Base-by-base conservation (phyloP, 2,888 invertebrate species). In the Pecten maximus region DNA sequence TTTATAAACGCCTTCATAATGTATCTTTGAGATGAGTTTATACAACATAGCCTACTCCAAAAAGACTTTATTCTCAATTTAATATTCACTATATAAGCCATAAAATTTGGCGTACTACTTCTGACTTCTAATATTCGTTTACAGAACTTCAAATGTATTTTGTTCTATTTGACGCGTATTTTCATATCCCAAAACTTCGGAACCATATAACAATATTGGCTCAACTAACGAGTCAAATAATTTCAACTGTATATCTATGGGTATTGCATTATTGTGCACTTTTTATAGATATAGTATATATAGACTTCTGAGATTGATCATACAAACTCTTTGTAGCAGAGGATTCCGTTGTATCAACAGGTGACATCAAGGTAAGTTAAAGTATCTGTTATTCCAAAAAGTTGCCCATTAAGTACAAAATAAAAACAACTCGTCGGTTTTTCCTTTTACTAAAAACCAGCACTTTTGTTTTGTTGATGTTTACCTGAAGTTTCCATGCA, bases 61-160 rank as follows among this genome's bases (percentile, higher is more conserved):
- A 87, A 90, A n/a, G 39, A 48, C 15, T 88, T 19, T 44, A 90
- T 90, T 88, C 88, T 90, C 44, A 87, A 35, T 48, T 90, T 90
- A 39, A 90, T 74, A 39, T 54, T 87, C 35, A 90, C 87, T 54
- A 54, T 87, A 50, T 90, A 90, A 0, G 88, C 88, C 89, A 90
- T 90, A 50, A 44, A 88, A 87, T 90, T 88, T 44, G 90, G 89
- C 10, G 88, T 90, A n/a, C 48, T 44, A 3, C 12, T 88, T 48
- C 50, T 88, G 54, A 90, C 74, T 35, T 88, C 88, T n/a, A 90
- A 88, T n/a, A 88, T 87, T 44, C 50, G 16, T 87, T 90, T 90
- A 88, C 90, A 90, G 87, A 90, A 90, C 28, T 50, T 88, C 40
- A 90, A 40, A 40, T 90, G 88, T 23, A 88, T 35, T n/a, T 87